Base-by-base conservation (phyloP, 23 tunicate species). In the Halocynthia roretzi region DNA sequence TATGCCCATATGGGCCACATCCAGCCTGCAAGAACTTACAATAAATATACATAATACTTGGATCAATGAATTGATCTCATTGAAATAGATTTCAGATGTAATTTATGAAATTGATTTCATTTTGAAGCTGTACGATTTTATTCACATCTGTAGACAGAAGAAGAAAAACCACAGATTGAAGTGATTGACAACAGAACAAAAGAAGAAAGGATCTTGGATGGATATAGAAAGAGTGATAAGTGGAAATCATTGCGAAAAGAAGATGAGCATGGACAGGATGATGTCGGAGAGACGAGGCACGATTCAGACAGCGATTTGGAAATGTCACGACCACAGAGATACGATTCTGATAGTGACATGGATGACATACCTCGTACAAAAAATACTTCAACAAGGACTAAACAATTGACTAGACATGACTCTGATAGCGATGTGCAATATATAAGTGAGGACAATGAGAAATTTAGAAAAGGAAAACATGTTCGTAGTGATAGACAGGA, bases 111-210 rank as follows among this genome's bases (percentile, higher is more conserved):
- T n/a, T 15, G 63, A n/a, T 15, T 14, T 1, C 17, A 0, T 58
- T 58, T 2, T 4, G 2, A 14, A 58, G 17, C 15, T 67, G 5
- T 76, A 61, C 1, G 2, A 11, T 67, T 76, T 6, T 5, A 12
- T 61, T 76, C 14, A 11, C 64, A 17, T 40, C 22, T 56, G 9
- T 54, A 91, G 97, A 63, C 81, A 6, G 62, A 55, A 54, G 97
- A 91, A 10, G 97, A 91, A 56, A 81, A 76, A 62, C 97, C 97
- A 10, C 74, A 57, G 63, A 77, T 91, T 71, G 86, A 81, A 77
- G 84, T 70, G 12, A 71, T 89, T 20, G 96, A 89, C 68, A 76
- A 54, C 48, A 56, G 96, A 50, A 89, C 96, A 5, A 83, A 89
- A 72, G 76, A 76, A 57, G 90, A 91, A 72, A 91, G 81, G 71